These are phyloP conservation scores for Lacerta bilineata DNA, from an alignment of 2,797 vertebrate genomes.

Conservation along the genomic window DNA sequence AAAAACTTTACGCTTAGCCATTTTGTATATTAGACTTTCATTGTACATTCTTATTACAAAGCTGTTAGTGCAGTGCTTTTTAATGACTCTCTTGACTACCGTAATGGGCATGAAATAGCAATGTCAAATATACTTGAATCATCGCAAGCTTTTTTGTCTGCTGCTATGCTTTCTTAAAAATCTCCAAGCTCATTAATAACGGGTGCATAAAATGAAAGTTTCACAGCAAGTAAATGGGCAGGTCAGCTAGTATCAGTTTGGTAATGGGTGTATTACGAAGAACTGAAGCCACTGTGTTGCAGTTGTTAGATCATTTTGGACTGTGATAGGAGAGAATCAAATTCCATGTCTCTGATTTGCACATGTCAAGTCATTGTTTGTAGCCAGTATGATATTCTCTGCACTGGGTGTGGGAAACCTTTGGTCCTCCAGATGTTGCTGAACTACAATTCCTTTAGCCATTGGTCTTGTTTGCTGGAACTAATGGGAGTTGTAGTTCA, in stretches of 20 bases:
- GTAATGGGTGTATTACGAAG: neutral
- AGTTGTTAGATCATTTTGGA: too few relatives aligned
- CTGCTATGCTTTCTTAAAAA: neutral
- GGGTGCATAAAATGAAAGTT: neutral
- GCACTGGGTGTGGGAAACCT: too few relatives aligned
- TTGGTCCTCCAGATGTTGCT: neutral
- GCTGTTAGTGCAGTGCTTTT: neutral
- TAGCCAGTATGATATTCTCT: neutral
- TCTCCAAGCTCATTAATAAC: neutral
- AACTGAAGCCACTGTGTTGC: neutral
- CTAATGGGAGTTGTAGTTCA: neutral
- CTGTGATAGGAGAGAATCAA: neutral
- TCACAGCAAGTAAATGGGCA: neutral
- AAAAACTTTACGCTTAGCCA: neutral
- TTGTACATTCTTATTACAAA: constrained; percentile 14
- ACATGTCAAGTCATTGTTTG: neutral
- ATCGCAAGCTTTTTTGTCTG: neutral
- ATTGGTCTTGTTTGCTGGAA: neutral
- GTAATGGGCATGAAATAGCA: neutral
- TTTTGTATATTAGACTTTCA: constrained; percentile 11
- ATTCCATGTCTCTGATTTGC: neutral
- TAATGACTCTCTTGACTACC: constrained; percentile 7
- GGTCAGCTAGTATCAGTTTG: neutral
- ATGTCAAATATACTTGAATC: neutral
- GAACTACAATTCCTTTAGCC: neutral